These are phyloP conservation scores for Eudasyphora cyanicolor DNA, from an alignment of 2,888 invertebrate species.

Conservation along the genomic window DNA sequence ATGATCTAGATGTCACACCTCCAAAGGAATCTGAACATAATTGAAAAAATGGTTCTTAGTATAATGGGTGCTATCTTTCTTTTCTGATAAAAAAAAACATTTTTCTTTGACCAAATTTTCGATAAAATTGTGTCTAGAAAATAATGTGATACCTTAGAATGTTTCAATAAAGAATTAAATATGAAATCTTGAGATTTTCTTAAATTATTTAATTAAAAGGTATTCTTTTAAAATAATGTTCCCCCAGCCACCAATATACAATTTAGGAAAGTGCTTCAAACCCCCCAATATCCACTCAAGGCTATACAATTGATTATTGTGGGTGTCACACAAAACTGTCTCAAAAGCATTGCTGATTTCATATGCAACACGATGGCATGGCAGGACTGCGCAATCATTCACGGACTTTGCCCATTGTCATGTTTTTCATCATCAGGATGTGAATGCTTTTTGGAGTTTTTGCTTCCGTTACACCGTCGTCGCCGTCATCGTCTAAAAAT, in stretches of 20 bases:
- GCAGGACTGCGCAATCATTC: constrained; percentile 6
- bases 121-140: no score
- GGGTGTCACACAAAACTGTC: not conserved
- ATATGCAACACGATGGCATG: not conserved
- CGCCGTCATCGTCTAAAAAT: constrained; percentile 14
- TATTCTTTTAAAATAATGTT: not conserved
- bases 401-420: not conserved
- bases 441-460: not conserved
- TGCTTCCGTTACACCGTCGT: not conserved
- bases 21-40: no score
- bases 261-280: not conserved
- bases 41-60: no score
- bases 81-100: no score
- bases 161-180: no score
- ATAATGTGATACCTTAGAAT: no score
- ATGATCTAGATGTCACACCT: no score
- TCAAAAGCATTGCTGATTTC: not conserved
- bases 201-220: no score
- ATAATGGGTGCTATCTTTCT: no score
- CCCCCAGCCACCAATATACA: not conserved
- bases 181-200: no score
- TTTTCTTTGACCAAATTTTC: no score
- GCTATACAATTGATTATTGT: not conserved
- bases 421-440: constrained; percentile 8
- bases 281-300: no score